phyloP scores from a whole-genome alignment of 1,140 invertebrate genomes.

The Penaeus indicus region DNA sequence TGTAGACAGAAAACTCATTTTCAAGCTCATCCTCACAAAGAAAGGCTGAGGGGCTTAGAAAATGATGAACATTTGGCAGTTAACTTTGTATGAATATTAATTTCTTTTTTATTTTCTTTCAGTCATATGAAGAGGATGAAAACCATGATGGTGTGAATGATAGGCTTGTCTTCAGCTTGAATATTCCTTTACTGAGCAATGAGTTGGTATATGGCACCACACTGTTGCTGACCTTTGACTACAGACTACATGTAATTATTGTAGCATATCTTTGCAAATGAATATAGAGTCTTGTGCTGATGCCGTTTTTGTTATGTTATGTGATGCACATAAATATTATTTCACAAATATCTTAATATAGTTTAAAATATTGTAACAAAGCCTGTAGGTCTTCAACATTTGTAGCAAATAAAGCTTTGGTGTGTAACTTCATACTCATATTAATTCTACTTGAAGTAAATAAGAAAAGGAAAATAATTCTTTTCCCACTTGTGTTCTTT shows the following conservation, averaged over 20 bases:
- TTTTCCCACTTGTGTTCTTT: no score
- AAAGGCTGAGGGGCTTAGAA: background rate
- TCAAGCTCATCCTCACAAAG: background rate
- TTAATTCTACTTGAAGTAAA: no score
- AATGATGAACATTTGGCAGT: background rate
- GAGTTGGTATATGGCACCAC: slow-evolving; percentile 46
- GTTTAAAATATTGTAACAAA: no score
- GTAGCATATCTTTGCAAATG: background rate
- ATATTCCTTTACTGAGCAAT: slow-evolving; percentile 24
- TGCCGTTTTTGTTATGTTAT: background rate
- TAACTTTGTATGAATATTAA: background rate
- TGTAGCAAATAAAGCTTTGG: no score
- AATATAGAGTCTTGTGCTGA: background rate
- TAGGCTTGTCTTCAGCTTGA: slow-evolving; percentile 67
- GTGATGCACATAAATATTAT: no score
- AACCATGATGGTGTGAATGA: slow-evolving; percentile 71
- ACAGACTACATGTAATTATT: slow-evolving; percentile 44
- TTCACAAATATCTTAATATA: no score
- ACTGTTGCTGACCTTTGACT: slow-evolving; percentile 38
- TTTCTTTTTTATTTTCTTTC: background rate
- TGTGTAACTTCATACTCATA: no score
- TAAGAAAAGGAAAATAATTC: no score
- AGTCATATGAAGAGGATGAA: slow-evolving; percentile 71
- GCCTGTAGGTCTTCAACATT: no score
- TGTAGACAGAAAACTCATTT: no score